Evolutionary conservation across 1,140 invertebrate genomes (phyloP).

Genomic region (Euwallacea fornicatus): DNA sequence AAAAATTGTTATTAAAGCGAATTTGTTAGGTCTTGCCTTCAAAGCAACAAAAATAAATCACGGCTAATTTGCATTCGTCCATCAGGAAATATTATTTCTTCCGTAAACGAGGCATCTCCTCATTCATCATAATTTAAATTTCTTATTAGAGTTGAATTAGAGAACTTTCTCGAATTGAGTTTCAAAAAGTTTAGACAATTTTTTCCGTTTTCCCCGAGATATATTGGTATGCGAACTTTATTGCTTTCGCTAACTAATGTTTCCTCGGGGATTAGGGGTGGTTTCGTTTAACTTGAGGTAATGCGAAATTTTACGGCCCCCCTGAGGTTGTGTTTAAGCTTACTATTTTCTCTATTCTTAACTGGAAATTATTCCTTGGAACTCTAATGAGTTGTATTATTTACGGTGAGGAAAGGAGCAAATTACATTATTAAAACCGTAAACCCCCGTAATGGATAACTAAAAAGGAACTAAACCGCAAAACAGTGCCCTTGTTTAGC

Average conservation of each 20-base stretch:
- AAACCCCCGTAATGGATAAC: too few relatives aligned
- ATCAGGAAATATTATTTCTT: background rate
- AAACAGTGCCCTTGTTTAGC: too few relatives aligned
- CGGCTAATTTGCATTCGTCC: background rate
- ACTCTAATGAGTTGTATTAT: background rate
- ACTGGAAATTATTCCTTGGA: background rate
- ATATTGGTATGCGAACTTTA: slow-evolving; percentile 1
- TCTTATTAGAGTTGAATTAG: background rate
- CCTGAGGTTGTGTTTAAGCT: background rate
- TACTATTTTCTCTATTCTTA: slow-evolving; percentile 1
- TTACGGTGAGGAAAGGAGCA: background rate
- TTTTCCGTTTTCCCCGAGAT: background rate
- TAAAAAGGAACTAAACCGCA: too few relatives aligned
- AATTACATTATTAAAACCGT: too few relatives aligned
- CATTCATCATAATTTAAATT: background rate
- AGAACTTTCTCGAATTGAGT: background rate
- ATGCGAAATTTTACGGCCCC: background rate
- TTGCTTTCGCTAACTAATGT: slow-evolving; percentile 1
- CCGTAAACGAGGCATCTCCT: background rate
- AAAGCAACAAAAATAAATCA: too few relatives aligned
- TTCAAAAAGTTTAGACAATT: background rate
- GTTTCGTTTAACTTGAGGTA: slow-evolving; percentile 1
- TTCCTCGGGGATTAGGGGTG: background rate
- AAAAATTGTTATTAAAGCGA: too few relatives aligned
- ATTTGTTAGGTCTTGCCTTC: too few relatives aligned